Conservation (phyloP, 2,797 vertebrate species). For the Sarcophilus harrisii region DNA sequence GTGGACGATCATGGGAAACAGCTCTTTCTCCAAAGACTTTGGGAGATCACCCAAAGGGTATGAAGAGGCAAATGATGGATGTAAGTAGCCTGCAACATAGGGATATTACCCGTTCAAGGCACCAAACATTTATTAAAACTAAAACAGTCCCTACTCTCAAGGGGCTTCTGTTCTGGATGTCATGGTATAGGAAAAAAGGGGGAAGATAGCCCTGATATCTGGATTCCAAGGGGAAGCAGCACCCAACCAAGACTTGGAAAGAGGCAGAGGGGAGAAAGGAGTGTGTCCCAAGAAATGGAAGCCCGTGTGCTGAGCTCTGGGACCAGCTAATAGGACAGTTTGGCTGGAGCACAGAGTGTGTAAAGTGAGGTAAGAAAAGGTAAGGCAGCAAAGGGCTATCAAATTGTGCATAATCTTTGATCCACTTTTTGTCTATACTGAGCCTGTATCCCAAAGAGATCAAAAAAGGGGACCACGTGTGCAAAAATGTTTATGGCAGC, state of each 20-base stretch:
- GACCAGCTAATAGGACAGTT: background rate
- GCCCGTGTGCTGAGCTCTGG: background rate
- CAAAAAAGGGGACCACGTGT: too few species aligned
- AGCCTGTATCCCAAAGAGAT: too few species aligned
- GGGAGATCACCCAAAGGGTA: background rate
- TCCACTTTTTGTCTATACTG: too few species aligned
- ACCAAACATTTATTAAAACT: background rate
- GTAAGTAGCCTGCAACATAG: background rate
- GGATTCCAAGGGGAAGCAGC: background rate
- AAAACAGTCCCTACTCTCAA: background rate
- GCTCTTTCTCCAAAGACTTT: background rate
- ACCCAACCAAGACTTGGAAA: background rate
- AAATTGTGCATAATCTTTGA: too few species aligned
- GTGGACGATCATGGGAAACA: background rate
- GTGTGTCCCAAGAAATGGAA: background rate
- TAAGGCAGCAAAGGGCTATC: too few species aligned
- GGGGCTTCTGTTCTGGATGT: background rate
- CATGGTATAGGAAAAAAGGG: background rate
- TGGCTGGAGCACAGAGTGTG: background rate
- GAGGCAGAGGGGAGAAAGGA: background rate
- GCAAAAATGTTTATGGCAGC: too few species aligned
- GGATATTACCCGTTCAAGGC: background rate
- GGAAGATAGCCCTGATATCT: background rate
- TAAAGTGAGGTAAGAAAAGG: background rate
- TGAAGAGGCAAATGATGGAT: background rate